Percentiles rank a stretch among this genome's conserved stretches.
These are phyloP conservation scores for Acropternis orthonyx DNA, from an alignment of 2,797 vertebrate genomes.

Conservation along the genomic window DNA sequence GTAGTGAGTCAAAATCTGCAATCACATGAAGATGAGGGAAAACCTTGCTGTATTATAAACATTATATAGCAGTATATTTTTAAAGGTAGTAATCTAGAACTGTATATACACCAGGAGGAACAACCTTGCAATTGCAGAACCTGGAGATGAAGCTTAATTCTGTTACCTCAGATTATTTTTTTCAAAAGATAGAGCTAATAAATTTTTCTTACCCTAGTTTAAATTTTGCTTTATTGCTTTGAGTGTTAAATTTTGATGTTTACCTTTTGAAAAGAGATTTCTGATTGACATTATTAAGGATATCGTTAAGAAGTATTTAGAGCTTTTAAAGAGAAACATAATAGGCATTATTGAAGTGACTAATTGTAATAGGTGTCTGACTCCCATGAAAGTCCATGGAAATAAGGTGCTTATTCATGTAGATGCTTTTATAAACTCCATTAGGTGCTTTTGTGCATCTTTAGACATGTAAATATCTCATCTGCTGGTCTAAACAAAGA, in stretches of 20 bases:
- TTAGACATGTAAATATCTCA: not conserved
- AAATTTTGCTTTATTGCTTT: not conserved
- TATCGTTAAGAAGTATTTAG: not conserved
- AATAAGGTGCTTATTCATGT: not conserved
- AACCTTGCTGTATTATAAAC: not conserved
- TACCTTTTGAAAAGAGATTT: slow-evolving; percentile 10
- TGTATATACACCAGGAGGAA: not conserved
- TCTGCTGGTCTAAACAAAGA: not conserved
- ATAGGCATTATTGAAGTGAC: not conserved
- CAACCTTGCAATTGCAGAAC: not conserved
- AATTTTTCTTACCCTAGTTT: not conserved
- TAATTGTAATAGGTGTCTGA: not conserved
- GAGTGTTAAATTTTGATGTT: slow-evolving; percentile 30
- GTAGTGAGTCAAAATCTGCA: not conserved
- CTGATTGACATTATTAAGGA: not conserved
- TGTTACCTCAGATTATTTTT: not conserved
- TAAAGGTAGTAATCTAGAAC: not conserved
- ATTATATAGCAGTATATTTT: not conserved
- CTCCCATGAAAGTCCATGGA: not conserved
- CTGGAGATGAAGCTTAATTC: not conserved
- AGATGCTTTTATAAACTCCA: not conserved
- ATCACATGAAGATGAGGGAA: not conserved
- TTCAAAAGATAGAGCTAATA: not conserved
- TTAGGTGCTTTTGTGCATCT: not conserved
- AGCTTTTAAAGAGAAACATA: not conserved